These are phyloP conservation scores for Drosophila affinis DNA, from an alignment of 2,888 invertebrate genomes.

Conservation along the genomic window DNA sequence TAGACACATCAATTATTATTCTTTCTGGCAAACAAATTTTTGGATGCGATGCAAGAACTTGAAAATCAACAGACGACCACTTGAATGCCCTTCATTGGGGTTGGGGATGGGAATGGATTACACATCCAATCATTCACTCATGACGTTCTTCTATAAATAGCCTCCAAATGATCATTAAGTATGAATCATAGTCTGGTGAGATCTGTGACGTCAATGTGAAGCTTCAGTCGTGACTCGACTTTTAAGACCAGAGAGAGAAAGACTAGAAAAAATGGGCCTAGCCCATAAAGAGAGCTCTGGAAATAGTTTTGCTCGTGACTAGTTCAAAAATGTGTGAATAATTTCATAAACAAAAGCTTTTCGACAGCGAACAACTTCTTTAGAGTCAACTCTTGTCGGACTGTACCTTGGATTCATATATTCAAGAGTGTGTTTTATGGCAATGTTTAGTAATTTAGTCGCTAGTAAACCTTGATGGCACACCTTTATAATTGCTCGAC, in stretches of 20 bases:
- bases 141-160: conserved; percentile 52
- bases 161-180: conserved; percentile 6
- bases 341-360: conserved; percentile 36
- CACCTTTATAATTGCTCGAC: conserved; percentile 38
- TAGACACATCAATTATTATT: conserved; percentile 45
- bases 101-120: neutral
- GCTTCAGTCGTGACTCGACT: conserved; percentile 6
- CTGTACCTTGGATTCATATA: conserved; percentile 53
- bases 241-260: conserved; percentile 1
- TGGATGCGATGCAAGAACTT: conserved; percentile 22
- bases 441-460: conserved; percentile 15
- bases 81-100: conserved; percentile 4
- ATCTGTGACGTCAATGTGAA: conserved; percentile 61
- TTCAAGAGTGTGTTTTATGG: conserved; percentile 6
- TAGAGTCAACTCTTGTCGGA: conserved; percentile 16
- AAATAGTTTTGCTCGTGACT: conserved; percentile 52
- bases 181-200: conserved; percentile 55
- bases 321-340: conserved; percentile 56
- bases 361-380: conserved; percentile 19
- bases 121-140: neutral
- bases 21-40: conserved; percentile 29
- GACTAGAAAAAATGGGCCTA: neutral
- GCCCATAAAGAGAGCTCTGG: conserved; percentile 12
- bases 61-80: conserved; percentile 8
- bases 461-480: conserved; percentile 60